Conservation (phyloP, 2,888 invertebrate genomes). For the Bugula neritina region DNA sequence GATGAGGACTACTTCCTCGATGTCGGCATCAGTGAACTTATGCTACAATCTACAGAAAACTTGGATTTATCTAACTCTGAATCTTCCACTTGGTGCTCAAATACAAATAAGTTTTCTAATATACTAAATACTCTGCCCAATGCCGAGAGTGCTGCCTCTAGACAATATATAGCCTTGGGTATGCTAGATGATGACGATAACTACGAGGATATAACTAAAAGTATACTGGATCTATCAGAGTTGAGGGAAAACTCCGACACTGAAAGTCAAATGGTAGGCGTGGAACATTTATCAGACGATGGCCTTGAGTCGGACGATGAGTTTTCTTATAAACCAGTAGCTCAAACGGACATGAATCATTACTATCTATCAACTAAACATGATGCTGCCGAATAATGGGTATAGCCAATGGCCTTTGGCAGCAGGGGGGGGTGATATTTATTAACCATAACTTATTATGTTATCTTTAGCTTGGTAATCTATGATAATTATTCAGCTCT, state of each 20-base stretch:
- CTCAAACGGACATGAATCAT: slow-evolving; percentile 25
- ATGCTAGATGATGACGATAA: background rate
- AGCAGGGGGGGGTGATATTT: too few relatives aligned
- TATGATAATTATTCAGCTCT: too few relatives aligned
- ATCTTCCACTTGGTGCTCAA: slow-evolving; percentile 25
- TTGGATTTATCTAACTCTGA: slow-evolving; percentile 9
- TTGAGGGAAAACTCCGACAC: slow-evolving; percentile 24
- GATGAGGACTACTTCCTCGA: slow-evolving; percentile 27
- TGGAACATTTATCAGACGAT: slow-evolving; percentile 4
- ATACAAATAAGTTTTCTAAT: slow-evolving; percentile 25
- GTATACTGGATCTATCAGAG: slow-evolving; percentile 16
- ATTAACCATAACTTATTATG: too few relatives aligned
- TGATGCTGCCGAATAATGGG: background rate
- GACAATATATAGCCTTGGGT: background rate
- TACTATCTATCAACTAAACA: slow-evolving; percentile 9
- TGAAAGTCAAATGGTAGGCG: slow-evolving; percentile 23
- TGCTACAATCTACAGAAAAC: slow-evolving; percentile 24
- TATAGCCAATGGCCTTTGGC: too few relatives aligned
- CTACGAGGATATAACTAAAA: slow-evolving; percentile 23
- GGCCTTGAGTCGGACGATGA: slow-evolving; percentile 27
- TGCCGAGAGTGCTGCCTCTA: background rate
- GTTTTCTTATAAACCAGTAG: slow-evolving; percentile 22
- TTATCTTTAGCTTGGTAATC: too few relatives aligned
- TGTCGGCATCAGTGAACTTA: slow-evolving; percentile 21
- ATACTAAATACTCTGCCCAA: slow-evolving; percentile 23